Evolutionary conservation across 2,797 vertebrate species (phyloP).

Genomic region (Gila robusta): DNA sequence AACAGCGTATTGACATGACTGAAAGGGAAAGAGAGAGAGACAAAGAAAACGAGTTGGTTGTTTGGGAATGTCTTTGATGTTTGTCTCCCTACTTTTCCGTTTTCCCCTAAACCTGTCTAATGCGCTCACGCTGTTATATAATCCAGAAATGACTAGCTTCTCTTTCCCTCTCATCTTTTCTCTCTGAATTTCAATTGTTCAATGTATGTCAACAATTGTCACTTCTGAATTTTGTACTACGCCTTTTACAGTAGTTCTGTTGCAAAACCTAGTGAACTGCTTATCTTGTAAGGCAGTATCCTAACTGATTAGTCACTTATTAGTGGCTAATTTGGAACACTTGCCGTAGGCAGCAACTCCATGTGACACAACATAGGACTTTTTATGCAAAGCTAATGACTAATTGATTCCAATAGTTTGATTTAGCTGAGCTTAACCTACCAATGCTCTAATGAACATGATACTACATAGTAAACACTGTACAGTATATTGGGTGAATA

Average conservation of each 20-base stretch:
- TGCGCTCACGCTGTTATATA: not conserved
- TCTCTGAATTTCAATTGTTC: constrained; percentile 27
- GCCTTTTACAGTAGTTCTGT: not conserved
- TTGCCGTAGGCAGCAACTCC: not conserved
- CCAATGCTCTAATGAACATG: not conserved
- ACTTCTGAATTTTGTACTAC: constrained; percentile 4
- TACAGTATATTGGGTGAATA: not conserved
- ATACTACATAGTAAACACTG: not conserved
- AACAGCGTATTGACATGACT: not conserved
- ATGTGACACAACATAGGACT: not conserved
- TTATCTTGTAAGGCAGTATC: constrained; percentile 2
- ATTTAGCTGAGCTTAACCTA: not conserved
- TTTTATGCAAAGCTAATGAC: not conserved
- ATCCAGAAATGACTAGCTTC: constrained; percentile 5
- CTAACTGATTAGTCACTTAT: constrained; percentile 2
- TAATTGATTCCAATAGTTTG: not conserved
- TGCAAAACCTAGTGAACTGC: not conserved
- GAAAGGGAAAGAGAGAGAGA: not conserved
- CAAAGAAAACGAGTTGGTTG: constrained; percentile 21
- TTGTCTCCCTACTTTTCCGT: constrained; percentile 5
- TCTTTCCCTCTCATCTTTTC: constrained; percentile 33
- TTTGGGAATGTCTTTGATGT: constrained; percentile 43
- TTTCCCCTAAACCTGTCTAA: constrained; percentile 12
- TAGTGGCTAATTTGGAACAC: not conserved
- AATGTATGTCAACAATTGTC: constrained; percentile 20